These are phyloP conservation scores for Caenorhabditis angaria DNA, from an alignment of 2,888 invertebrate species.

Conservation along the genomic window DNA sequence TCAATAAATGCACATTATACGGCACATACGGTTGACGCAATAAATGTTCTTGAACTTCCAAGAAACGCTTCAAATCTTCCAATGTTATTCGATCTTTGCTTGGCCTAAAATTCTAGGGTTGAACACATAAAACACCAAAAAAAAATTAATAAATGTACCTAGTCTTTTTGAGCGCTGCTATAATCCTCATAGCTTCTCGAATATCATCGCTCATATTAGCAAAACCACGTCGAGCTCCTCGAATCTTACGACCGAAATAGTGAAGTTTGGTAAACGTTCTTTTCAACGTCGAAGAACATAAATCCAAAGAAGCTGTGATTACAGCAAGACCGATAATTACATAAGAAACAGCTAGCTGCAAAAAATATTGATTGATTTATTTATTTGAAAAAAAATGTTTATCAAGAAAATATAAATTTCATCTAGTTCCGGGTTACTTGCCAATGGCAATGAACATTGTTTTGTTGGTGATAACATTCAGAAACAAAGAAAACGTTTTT, in stretches of 20 bases:
- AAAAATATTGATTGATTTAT: not conserved
- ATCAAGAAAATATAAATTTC: too few relatives aligned
- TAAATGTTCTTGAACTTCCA: slow-evolving; percentile 71
- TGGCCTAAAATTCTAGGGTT: slow-evolving; percentile 48
- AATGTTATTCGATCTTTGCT: slow-evolving; percentile 71
- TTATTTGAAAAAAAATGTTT: too few relatives aligned
- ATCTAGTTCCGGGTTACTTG: too few relatives aligned
- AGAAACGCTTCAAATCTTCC: slow-evolving; percentile 71
- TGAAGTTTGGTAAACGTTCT: slow-evolving; percentile 72
- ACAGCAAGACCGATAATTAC: slow-evolving; percentile 72
- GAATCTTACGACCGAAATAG: slow-evolving; percentile 69
- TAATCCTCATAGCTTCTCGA: slow-evolving; percentile 72
- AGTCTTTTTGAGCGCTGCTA: slow-evolving; percentile 71
- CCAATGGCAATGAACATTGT: too few relatives aligned
- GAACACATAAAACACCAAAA: not conserved
- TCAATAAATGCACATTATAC: slow-evolving; percentile 70
- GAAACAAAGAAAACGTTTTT: too few relatives aligned
- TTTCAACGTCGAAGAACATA: slow-evolving; percentile 72
- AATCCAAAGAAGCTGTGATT: slow-evolving; percentile 71
- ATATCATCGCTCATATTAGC: slow-evolving; percentile 72
- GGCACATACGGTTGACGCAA: slow-evolving; percentile 71
- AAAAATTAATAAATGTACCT: slow-evolving; percentile 51
- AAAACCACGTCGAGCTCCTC: slow-evolving; percentile 68
- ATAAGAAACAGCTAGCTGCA: slow-evolving; percentile 70
- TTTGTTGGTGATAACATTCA: too few relatives aligned